Conservation (phyloP, 1,140 invertebrate species). For the Potamilus streckersoni region DNA sequence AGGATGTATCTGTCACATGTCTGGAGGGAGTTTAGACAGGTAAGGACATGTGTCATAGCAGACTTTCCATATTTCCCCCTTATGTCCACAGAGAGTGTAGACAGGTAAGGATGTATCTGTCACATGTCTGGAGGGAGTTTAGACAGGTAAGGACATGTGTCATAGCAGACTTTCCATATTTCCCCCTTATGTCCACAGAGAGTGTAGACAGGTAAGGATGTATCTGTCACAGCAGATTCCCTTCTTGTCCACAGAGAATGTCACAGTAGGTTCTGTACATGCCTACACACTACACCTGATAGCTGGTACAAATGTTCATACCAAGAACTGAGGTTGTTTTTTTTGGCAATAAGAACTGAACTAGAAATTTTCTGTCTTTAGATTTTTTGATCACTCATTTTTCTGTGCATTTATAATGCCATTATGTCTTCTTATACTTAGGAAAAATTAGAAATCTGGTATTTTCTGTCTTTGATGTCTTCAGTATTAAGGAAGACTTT, state of each 20-base stretch:
- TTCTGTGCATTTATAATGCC: too few relatives aligned
- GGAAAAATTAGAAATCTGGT: too few relatives aligned
- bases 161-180: constrained; percentile 80
- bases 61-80: neutral
- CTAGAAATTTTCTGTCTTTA: too few relatives aligned
- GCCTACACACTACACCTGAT: constrained; percentile 70
- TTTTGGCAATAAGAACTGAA: neutral
- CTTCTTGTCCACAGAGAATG: constrained; percentile 78
- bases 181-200: constrained; percentile 75
- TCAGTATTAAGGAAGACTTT: too few relatives aligned
- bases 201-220: constrained; percentile 69
- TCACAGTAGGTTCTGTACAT: constrained; percentile 82
- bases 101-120: constrained; percentile 40
- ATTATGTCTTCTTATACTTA: too few relatives aligned
- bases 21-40: constrained; percentile 73
- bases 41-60: constrained; percentile 29
- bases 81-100: constrained; percentile 76
- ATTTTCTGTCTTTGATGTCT: too few relatives aligned
- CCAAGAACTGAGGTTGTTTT: neutral
- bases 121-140: constrained; percentile 70
- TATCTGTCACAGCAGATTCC: constrained; percentile 85
- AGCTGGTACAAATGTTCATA: neutral
- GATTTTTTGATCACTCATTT: too few relatives aligned
- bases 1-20: constrained; percentile 62
- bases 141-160: constrained; percentile 85